Evolutionary conservation across 2,888 invertebrate genomes (phyloP).

Genomic region (Silvanus unidentatus): DNA sequence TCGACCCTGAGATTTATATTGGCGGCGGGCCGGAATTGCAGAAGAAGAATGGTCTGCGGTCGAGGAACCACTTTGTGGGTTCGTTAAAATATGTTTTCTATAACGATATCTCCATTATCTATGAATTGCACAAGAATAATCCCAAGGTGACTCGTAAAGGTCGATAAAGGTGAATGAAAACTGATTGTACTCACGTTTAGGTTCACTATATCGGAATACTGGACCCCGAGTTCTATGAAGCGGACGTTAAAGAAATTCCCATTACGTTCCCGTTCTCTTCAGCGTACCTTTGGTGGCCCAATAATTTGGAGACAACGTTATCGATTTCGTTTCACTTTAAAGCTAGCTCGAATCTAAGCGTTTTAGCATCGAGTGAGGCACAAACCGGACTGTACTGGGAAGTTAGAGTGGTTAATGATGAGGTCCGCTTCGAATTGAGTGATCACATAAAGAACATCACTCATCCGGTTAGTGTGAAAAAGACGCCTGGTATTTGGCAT

Average conservation of each 20-base stretch:
- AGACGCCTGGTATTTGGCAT: constrained; percentile 77
- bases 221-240: constrained; percentile 76
- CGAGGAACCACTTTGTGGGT: constrained; percentile 59
- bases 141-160: too few relatives aligned
- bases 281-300: constrained; percentile 86
- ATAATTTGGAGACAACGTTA: constrained; percentile 66
- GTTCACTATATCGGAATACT: constrained; percentile 51
- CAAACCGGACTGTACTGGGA: constrained; percentile 80
- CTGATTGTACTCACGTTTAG: too few relatives aligned
- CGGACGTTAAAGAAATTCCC: constrained; percentile 80
- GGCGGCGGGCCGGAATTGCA: constrained; percentile 69
- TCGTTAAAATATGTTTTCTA: constrained; percentile 88
- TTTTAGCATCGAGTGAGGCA: constrained; percentile 79
- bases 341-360: constrained; percentile 71
- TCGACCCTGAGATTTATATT: constrained; percentile 91
- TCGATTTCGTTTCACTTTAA: constrained; percentile 82
- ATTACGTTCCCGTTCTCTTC: constrained; percentile 88
- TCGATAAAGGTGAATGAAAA: too few relatives aligned
- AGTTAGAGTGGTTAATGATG: constrained; percentile 78
- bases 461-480: constrained; percentile 73
- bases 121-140: constrained; percentile 77
- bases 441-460: constrained; percentile 72
- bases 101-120: constrained; percentile 86
- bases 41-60: constrained; percentile 66
- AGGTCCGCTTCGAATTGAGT: constrained; percentile 76